A percentile compares a stretch with the other conserved stretches of the same genome.
phyloP scores from a whole-genome alignment of 2,797 vertebrate genomes.

The Mus spretus region DNA sequence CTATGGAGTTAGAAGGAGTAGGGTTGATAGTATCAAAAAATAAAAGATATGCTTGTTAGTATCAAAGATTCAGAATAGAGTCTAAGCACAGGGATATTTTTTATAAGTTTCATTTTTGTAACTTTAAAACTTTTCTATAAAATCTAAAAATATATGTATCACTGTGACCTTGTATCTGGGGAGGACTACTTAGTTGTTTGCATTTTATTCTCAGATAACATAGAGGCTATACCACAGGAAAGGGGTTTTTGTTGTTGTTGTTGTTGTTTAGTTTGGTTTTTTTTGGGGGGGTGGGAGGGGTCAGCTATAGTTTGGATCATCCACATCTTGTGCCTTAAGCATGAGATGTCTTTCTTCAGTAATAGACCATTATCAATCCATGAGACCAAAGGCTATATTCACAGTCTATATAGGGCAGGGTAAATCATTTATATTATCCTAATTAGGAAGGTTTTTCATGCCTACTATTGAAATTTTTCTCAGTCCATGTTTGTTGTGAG shows the following conservation, averaged over 20 bases:
- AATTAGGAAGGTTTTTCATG: background rate
- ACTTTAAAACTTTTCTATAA: background rate
- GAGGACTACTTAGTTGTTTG: background rate
- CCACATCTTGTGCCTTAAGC: background rate
- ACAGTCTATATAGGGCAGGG: background rate
- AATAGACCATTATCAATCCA: background rate
- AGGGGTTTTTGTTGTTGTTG: background rate
- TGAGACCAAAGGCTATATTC: background rate
- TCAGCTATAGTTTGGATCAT: background rate
- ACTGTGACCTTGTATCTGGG: too few relatives aligned
- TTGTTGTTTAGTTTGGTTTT: too few relatives aligned
- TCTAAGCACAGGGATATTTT: background rate
- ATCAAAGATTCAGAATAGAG: background rate
- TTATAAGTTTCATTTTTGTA: background rate
- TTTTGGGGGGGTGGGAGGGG: too few relatives aligned
- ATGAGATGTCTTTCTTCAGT: background rate
- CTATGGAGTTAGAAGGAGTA: background rate
- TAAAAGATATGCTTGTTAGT: background rate
- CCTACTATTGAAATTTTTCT: background rate
- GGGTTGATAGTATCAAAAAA: background rate
- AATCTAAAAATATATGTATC: background rate
- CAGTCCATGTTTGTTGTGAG: background rate
- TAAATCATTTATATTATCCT: background rate
- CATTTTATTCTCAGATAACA: background rate
- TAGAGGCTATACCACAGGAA: background rate